A percentile compares a stretch with the other conserved stretches of the same genome.
phyloP scores from a whole-genome alignment of 2,888 invertebrate species.

The Melanargia galathea region DNA sequence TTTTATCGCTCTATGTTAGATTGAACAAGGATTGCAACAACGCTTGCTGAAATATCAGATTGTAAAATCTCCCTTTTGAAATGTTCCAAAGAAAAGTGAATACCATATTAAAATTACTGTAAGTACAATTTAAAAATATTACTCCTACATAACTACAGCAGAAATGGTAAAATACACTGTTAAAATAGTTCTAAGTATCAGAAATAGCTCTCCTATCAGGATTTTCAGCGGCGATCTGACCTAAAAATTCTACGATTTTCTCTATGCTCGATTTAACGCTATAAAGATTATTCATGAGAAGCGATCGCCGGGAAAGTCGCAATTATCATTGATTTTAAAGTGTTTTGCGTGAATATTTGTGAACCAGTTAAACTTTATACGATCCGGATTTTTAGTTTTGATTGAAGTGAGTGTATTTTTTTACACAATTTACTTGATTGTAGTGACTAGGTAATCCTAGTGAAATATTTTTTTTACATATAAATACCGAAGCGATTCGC shows the following conservation, averaged over 20 bases:
- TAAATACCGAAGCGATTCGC: no score
- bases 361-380: not conserved
- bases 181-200: no score
- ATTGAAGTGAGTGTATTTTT: no score
- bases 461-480: no score
- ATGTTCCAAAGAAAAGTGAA: no score
- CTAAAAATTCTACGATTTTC: not conserved
- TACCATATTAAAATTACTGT: no score
- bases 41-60: conserved; percentile 12
- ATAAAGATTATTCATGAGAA: not conserved
- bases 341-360: not conserved
- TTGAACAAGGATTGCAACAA: conserved; percentile 7
- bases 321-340: not conserved
- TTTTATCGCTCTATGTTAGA: conserved; percentile 10
- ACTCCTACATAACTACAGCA: not conserved
- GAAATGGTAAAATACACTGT: not conserved
- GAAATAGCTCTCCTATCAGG: no score
- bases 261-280: not conserved
- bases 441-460: no score
- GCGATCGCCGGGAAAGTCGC: not conserved
- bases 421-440: no score
- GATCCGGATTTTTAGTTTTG: no score
- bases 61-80: no score
- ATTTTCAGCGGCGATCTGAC: not conserved
- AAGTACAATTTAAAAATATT: no score